Evolutionary conservation across 2,797 vertebrate genomes (phyloP).

Genomic region (Hozukius guyotensis): DNA sequence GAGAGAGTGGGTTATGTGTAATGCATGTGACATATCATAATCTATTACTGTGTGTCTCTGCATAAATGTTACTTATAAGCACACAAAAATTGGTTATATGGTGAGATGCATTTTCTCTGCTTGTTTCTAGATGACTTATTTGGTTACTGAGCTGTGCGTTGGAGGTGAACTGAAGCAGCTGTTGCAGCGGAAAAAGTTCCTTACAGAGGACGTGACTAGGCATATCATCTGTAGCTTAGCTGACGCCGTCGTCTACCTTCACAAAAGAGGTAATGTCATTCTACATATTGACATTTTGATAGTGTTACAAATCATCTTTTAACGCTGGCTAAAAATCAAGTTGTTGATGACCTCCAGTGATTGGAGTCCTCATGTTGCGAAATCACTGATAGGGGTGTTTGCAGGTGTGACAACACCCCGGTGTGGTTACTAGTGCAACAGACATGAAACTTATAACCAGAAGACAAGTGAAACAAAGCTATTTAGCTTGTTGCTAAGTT

Average conservation of each 20-base stretch:
- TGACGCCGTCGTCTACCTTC: slow-evolving; percentile 86
- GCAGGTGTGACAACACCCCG: not conserved
- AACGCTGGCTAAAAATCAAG: not conserved
- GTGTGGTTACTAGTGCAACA: not conserved
- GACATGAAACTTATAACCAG: not conserved
- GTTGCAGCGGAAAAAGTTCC: slow-evolving; percentile 79
- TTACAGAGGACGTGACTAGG: slow-evolving; percentile 88
- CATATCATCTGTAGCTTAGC: slow-evolving; percentile 86
- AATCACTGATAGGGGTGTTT: not conserved
- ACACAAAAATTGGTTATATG: slow-evolving; percentile 18
- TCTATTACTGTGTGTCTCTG: slow-evolving; percentile 3
- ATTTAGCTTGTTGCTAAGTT: not conserved
- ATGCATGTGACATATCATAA: slow-evolving; percentile 21
- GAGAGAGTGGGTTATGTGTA: slow-evolving; percentile 1
- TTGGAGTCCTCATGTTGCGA: not conserved
- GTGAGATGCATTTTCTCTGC: slow-evolving; percentile 26
- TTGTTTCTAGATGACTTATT: slow-evolving; percentile 84
- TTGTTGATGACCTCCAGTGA: not conserved
- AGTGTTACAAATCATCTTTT: not conserved
- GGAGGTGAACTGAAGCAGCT: slow-evolving; percentile 87
- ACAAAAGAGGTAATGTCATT: slow-evolving; percentile 81
- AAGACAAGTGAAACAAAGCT: not conserved
- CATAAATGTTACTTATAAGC: slow-evolving; percentile 27
- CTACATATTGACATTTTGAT: slow-evolving; percentile 16
- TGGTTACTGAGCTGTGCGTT: slow-evolving; percentile 89